These are phyloP conservation scores for Carterocephalus palaemon DNA, from an alignment of 2,888 invertebrate species.

Conservation along the genomic window DNA sequence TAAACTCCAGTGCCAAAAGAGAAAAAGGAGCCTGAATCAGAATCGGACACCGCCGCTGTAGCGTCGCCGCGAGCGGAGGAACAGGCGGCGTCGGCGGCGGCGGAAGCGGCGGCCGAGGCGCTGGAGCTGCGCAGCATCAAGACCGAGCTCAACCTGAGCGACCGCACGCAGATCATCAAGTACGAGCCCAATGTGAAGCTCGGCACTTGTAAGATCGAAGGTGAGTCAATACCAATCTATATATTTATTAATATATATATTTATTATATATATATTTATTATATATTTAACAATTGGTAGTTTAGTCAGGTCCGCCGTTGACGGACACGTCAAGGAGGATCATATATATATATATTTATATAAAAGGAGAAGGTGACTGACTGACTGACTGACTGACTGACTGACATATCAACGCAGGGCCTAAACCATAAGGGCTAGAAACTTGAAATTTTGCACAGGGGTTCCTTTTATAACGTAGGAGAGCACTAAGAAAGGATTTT, in stretches of 20 bases:
- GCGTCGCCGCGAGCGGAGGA: conserved; percentile 38
- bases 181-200: conserved; percentile 72
- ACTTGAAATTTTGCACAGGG: no score
- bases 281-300: background rate
- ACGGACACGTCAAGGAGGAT: no score
- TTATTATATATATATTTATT: no score
- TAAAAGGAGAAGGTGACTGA: no score
- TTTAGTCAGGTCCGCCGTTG: no score
- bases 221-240: conserved; percentile 38
- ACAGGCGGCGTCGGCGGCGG: conserved; percentile 27
- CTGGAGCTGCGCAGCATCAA: conserved; percentile 70
- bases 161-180: conserved; percentile 74
- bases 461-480: no score
- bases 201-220: conserved; percentile 70
- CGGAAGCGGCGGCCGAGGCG: conserved; percentile 48
- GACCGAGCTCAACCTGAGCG: conserved; percentile 69
- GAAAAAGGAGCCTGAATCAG: conserved; percentile 33
- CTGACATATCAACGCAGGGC: no score
- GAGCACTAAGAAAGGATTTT: no score
- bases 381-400: no score
- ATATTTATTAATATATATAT: conserved; percentile 1
- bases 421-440: no score
- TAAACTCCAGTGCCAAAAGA: conserved; percentile 21
- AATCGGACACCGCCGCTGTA: conserved; percentile 29
- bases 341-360: no score